Conservation (phyloP, 92 coral and sea anemone genomes). For the Blastomussa wellsi region DNA sequence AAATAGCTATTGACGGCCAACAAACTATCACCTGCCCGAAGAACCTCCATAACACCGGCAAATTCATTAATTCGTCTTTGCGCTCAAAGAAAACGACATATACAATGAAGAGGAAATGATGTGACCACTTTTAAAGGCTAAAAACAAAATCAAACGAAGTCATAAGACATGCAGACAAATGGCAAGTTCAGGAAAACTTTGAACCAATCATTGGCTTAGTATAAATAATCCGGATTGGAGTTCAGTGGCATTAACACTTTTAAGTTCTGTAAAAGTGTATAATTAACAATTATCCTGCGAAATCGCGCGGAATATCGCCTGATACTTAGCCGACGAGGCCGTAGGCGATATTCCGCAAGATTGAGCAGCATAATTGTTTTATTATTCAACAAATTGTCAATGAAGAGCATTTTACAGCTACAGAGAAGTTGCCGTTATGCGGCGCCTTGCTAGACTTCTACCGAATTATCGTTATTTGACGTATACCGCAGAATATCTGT, state of each 20-base stretch:
- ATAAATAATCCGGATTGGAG: not conserved
- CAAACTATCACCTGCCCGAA: not conserved
- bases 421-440: too few relatives aligned
- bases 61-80: not conserved
- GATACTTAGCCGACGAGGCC: too few relatives aligned
- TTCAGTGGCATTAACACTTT: too few relatives aligned
- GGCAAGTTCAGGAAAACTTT: not conserved
- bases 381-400: too few relatives aligned
- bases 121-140: not conserved
- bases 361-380: too few relatives aligned
- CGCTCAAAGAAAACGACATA: not conserved
- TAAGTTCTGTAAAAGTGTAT: too few relatives aligned
- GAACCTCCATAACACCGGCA: not conserved
- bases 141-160: not conserved
- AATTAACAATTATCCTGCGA: not conserved
- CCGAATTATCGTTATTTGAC: too few relatives aligned
- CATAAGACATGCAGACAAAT: not conserved
- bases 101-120: slow-evolving; percentile 2
- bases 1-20: not conserved
- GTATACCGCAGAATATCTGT: too few relatives aligned
- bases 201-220: not conserved
- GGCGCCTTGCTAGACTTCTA: too few relatives aligned
- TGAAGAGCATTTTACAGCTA: too few relatives aligned
- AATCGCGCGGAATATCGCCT: too few relatives aligned
- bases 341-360: too few relatives aligned